phyloP scores from a whole-genome alignment of 1,140 invertebrate species.

The Lineus longissimus region DNA sequence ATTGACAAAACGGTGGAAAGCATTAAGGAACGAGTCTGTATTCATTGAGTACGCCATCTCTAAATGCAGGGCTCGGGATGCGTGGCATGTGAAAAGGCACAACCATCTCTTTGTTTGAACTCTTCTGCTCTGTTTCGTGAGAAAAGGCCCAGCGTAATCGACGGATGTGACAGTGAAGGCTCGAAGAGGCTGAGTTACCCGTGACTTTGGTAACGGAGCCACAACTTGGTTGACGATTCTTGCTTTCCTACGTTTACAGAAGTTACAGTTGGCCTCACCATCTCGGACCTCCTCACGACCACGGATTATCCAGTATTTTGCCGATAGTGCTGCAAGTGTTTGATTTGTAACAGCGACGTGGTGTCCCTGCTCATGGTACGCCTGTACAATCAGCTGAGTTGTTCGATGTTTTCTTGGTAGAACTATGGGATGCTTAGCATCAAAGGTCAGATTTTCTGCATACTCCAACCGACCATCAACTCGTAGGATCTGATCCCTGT shows the following conservation, averaged over 20 bases:
- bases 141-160: too few species aligned
- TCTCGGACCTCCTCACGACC: not conserved
- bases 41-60: too few species aligned
- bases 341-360: not conserved
- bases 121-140: too few species aligned
- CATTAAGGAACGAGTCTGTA: too few species aligned
- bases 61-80: too few species aligned
- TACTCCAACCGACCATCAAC: conserved; percentile 10
- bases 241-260: not conserved
- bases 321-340: not conserved
- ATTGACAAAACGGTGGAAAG: too few species aligned
- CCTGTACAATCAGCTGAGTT: conserved; percentile 17
- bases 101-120: too few species aligned
- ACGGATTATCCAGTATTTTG: not conserved
- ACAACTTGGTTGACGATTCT: conserved; percentile 6
- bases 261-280: not conserved
- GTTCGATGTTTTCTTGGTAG: conserved; percentile 11
- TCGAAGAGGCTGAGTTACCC: not conserved
- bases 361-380: conserved; percentile 14
- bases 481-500: conserved; percentile 9
- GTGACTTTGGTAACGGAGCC: conserved; percentile 1
- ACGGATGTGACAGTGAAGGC: not conserved
- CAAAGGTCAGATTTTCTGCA: conserved; percentile 10
- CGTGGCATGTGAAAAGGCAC: too few species aligned
- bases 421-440: conserved; percentile 14